Conservation (phyloP, 1,140 invertebrate species). For the Wasmannia auropunctata region DNA sequence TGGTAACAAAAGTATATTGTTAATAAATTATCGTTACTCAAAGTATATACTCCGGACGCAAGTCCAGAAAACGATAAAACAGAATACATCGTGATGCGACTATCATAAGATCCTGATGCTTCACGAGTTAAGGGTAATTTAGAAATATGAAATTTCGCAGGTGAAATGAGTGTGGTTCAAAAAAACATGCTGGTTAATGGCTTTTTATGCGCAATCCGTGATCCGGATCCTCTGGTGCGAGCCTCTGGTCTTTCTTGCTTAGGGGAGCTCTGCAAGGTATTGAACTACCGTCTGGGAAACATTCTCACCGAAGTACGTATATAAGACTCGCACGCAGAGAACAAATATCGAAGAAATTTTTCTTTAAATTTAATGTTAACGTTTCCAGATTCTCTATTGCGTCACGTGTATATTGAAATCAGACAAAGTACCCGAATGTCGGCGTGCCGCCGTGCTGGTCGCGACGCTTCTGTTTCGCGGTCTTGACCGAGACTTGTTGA, state of each 20-base stretch:
- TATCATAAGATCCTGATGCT: not conserved
- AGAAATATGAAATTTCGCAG: conserved; percentile 82
- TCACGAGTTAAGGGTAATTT: not conserved
- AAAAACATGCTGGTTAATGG: conserved; percentile 90
- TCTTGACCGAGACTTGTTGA: conserved; percentile 89
- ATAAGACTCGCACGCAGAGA: not conserved
- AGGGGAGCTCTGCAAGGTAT: conserved; percentile 92
- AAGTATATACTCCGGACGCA: not conserved
- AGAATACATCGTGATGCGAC: not conserved
- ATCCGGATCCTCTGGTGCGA: conserved; percentile 91
- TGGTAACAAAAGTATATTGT: not conserved
- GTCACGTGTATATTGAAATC: conserved; percentile 88
- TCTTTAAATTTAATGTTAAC: conserved; percentile 25
- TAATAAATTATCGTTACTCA: conserved; percentile 41
- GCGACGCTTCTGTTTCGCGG: conserved; percentile 90
- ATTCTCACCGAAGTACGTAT: conserved; percentile 90
- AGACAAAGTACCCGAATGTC: conserved; percentile 89
- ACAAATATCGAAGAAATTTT: not conserved
- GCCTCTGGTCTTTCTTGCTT: conserved; percentile 94
- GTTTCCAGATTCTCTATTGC: conserved; percentile 89
- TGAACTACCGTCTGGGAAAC: conserved; percentile 90
- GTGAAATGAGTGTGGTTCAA: conserved; percentile 90
- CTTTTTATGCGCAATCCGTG: conserved; percentile 89
- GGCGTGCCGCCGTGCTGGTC: conserved; percentile 92
- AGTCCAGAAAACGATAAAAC: not conserved